Evolutionary conservation across 2,888 invertebrate genomes (phyloP), one percentile per base, ranked within the genome.

Genomic region (Craniophora ligustri): DNA sequence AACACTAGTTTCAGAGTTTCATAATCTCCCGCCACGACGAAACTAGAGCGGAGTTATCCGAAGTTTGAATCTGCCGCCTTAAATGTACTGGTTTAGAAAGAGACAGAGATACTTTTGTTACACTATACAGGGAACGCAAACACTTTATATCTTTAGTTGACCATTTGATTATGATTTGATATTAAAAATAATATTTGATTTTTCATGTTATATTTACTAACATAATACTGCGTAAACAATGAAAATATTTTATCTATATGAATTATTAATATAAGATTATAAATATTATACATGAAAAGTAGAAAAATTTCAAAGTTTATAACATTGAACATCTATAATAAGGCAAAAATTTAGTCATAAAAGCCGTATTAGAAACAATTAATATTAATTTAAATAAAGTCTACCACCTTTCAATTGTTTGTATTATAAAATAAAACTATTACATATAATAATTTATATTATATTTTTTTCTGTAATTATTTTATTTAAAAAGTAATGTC

Each of bases 61-160:
- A 76, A 59, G 67, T 87, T 88, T 79, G 73, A 87, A 89, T 79
- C 72, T 86, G 72, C 81, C 90, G 89, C 87, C 76, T 72, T 56
- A 58, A 16, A 42, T 48, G 38, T 65, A 74, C 67, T 60, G 62
- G 75, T 68, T 75, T 78, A 82, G 86, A 91, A 75, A 82, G 87
- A 84, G 90, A 89, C 8, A 58, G 73, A 71, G 54, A 18, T 61
- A 78, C 51, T 64, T 67, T 57, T 32, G 42, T 66, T 78, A 65
- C 74, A 51, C 19, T 21, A 53, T 13, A 8, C 77, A 79, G 79
- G 21, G 45, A 8, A 0, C 4, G 5, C 26, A 57, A 80, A 81
- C 82, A 53, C 39, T 73, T 74, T 46, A 6, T 2, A 28, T 2
- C 13, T 38, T 5, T 15, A 6, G 5, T 28, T 13, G 6, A 35